Base-by-base conservation (phyloP, 2,797 vertebrate species). In the Myripristis jacobus region DNA sequence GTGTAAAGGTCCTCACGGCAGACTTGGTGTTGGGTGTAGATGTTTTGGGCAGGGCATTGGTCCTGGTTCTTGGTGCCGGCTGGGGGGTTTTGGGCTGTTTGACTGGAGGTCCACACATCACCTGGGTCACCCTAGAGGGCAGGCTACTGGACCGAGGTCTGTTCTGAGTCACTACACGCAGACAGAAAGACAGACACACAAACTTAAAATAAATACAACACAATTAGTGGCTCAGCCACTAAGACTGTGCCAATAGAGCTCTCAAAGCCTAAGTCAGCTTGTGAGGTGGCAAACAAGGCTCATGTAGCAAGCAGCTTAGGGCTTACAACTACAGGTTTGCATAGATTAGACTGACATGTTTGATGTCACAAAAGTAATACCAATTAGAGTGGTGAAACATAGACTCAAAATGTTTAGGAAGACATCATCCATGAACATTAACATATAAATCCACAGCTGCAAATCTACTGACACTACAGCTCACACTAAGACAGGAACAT, bases 141-240 rank as follows among this genome's bases (percentile, higher is more conserved):
- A 94, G 80, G 70, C 92, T 94, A 56, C 90, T 91, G 62, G 93
- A 93, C 1, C 91, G 86, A 48, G 89, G 85, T 6, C 92, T 88
- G 51, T 76, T 86, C 82, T 90, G 91, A 53, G 89, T 11, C 59
- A 77, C 93, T 93, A 25, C 51, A 51, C 4, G 18, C 24, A 63
- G 10, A 79, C 3, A 22, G 15, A 16, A 36, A 50, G 29, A 50
- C 31, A 46, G 12, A 34, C 21, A 41, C 56, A 59, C 31, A 59
- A 34, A 60, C 66, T 58, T 24, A 9, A 50, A 10, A 19, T 3
- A 29, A 41, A 75, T 25, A 48, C 19, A 55, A 73, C 34, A 52
- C 18, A 55, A 6, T 62, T 9, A 82, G 44, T 3, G 0, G 52
- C n/a, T 78, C 41, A 62, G 60, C 51, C 8, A 3, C 43, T 0